phyloP scores from a whole-genome alignment of 2,888 invertebrate species.

The Epirrhoe tristata region DNA sequence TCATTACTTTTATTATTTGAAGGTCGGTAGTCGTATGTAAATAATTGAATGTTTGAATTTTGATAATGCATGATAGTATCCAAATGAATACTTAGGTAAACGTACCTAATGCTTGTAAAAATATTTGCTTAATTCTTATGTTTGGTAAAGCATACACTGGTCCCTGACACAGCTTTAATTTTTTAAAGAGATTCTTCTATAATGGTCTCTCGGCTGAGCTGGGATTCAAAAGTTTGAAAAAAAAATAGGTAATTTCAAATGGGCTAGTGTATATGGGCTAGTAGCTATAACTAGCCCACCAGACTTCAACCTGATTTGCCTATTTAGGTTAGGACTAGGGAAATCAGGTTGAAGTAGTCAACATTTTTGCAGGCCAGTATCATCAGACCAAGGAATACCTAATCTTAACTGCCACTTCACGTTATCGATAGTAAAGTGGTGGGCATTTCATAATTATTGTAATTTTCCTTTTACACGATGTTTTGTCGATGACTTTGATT shows the following conservation, averaged over 20 bases:
- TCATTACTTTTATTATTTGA: background rate
- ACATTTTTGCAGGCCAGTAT: too few species aligned
- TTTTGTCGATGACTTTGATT: background rate
- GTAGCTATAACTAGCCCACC: too few species aligned
- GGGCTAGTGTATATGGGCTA: too few species aligned
- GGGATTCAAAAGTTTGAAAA: too few species aligned
- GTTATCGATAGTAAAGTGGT: conserved; percentile 19
- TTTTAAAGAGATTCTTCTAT: too few species aligned
- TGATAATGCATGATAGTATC: background rate
- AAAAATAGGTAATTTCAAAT: too few species aligned
- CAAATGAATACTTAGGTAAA: background rate
- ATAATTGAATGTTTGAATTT: background rate
- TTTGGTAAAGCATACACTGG: too few species aligned
- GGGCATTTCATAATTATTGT: conserved; percentile 24
- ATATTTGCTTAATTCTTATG: background rate
- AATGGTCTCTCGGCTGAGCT: too few species aligned
- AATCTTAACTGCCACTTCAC: conserved; percentile 18
- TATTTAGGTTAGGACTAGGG: too few species aligned
- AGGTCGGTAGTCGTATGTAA: background rate
- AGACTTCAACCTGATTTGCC: too few species aligned
- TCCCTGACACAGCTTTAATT: too few species aligned
- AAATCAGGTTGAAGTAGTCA: too few species aligned
- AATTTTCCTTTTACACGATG: conserved; percentile 35
- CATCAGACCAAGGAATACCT: conserved; percentile 6
- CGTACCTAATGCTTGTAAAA: background rate